phyloP scores from a whole-genome alignment of 2,113 vertebrate species.

The Aptenodytes forsteri region DNA sequence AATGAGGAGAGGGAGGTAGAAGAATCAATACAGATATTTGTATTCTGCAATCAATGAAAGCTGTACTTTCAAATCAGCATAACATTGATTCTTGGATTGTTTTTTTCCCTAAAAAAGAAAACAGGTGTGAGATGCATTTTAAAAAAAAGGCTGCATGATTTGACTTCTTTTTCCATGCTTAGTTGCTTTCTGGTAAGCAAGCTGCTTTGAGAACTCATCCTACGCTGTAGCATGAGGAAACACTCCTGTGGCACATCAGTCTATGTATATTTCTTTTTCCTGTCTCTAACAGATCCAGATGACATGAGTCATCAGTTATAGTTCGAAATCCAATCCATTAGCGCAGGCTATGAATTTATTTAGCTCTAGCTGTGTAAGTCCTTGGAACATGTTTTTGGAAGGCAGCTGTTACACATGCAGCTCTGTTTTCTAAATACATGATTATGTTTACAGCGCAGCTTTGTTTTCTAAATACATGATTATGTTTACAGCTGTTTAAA shows the following conservation, averaged over 20 bases:
- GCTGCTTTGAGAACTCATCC: neutral
- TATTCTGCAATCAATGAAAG: constrained; percentile 13
- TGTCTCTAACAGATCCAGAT: neutral
- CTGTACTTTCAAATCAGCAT: constrained; percentile 20
- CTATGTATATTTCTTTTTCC: neutral
- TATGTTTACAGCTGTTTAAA: neutral
- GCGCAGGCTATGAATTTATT: neutral
- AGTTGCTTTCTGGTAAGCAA: neutral
- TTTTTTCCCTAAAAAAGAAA: neutral
- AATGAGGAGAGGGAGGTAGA: neutral
- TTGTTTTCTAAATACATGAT: neutral
- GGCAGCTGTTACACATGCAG: neutral
- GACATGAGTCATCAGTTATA: neutral
- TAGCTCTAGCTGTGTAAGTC: neutral
- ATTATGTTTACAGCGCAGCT: neutral
- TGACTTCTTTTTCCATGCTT: neutral
- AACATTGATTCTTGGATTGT: neutral
- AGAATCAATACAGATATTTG: constrained; percentile 29
- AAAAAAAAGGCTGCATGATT: neutral
- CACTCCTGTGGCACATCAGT: neutral
- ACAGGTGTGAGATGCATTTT: neutral
- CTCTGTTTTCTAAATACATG: neutral
- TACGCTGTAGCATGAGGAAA: neutral
- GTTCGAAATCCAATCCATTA: neutral
- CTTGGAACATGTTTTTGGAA: neutral